Evolutionary conservation across 1,140 invertebrate genomes (phyloP).

Genomic region (Pygmarrhopalites habei): DNA sequence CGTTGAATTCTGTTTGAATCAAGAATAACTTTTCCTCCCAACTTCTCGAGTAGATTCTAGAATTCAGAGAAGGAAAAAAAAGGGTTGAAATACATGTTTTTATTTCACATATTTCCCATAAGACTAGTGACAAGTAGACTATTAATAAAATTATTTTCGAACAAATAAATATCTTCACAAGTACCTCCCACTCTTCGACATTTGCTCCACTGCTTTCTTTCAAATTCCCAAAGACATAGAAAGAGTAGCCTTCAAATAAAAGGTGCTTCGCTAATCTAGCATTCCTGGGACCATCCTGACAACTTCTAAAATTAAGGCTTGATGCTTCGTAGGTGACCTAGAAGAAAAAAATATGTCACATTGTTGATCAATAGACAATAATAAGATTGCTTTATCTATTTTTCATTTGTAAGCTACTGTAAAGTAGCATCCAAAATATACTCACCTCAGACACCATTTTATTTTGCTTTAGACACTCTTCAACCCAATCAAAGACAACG

Average conservation of each 20-base stretch:
- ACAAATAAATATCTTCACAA: not conserved
- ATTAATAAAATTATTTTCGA: not conserved
- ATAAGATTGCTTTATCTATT: not conserved
- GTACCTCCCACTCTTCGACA: conserved; percentile 15
- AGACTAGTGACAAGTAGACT: not conserved
- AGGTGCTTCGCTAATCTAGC: not conserved
- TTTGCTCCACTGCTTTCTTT: conserved; percentile 18
- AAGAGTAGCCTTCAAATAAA: conserved; percentile 17
- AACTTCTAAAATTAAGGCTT: conserved; percentile 18
- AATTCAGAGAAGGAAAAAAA: no score
- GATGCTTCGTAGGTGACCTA: conserved; percentile 21
- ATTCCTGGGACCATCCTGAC: conserved; percentile 13
- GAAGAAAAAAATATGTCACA: not conserved
- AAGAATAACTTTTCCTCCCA: no score
- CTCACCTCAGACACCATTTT: conserved; percentile 14
- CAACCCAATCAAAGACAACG: conserved; percentile 27
- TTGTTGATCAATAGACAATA: not conserved
- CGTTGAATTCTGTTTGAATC: no score
- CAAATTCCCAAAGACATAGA: conserved; percentile 15
- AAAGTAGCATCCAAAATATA: no score
- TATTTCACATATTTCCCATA: not conserved
- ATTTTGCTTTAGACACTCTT: conserved; percentile 19
- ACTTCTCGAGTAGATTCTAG: no score
- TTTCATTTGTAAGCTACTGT: no score
- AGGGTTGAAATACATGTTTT: not conserved